These are phyloP conservation scores for Prionailurus bengalensis DNA, from an alignment of 2,113 vertebrate genomes.

Conservation along the genomic window DNA sequence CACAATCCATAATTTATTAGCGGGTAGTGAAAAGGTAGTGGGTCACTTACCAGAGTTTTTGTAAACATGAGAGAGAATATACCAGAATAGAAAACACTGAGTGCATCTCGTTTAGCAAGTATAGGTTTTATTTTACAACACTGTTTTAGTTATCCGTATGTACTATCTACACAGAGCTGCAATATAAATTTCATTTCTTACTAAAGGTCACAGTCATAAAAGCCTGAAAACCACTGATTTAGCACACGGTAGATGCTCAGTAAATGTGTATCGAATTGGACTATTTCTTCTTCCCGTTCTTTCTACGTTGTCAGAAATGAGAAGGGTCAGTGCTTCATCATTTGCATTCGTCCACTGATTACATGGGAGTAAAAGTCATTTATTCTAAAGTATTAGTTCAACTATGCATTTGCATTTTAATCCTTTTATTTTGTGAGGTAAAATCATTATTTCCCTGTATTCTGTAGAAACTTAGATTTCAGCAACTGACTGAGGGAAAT, in stretches of 20 bases:
- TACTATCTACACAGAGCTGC: not conserved
- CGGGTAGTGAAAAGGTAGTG: not conserved
- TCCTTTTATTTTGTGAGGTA: not conserved
- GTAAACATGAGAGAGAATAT: not conserved
- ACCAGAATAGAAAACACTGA: not conserved
- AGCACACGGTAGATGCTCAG: not conserved
- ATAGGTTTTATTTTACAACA: not conserved
- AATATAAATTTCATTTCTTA: not conserved
- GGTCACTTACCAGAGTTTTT: not conserved
- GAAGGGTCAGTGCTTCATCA: constrained; percentile 7
- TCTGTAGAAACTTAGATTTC: constrained; percentile 4
- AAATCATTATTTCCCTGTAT: not conserved
- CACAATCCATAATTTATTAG: not conserved
- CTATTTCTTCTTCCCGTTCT: not conserved
- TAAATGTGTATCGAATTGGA: not conserved
- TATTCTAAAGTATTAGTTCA: constrained; percentile 27
- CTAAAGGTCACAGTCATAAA: constrained; percentile 58
- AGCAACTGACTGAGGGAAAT: not conserved
- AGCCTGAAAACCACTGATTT: constrained; percentile 7
- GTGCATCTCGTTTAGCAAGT: not conserved
- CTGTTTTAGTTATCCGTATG: not conserved
- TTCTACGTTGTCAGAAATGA: not conserved
- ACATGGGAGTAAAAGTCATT: not conserved
- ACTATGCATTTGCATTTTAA: not conserved
- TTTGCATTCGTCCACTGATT: not conserved